phyloP scores from a whole-genome alignment of 2,888 invertebrate genomes.

The Sarcophaga carnaria region DNA sequence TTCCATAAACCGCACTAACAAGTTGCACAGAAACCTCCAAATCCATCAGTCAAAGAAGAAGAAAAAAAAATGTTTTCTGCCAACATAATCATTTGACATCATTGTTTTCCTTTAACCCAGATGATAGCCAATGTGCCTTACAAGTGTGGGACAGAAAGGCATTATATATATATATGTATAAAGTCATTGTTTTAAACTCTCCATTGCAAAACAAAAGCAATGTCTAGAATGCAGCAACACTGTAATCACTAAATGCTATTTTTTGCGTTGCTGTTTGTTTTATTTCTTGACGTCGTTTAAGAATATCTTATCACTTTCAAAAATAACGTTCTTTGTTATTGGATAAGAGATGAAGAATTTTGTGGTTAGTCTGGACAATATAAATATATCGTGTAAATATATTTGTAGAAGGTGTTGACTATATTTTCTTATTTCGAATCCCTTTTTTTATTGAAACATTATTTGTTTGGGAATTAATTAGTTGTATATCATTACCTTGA shows the following conservation, averaged over 20 bases:
- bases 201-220: not conserved
- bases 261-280: constrained; percentile 36
- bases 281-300: constrained; percentile 40
- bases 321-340: not conserved
- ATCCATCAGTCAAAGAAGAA: too few species aligned
- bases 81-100: not conserved
- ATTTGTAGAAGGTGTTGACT: too few species aligned
- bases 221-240: not conserved
- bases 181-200: constrained; percentile 29
- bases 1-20: too few species aligned
- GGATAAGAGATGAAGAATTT: not conserved
- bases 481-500: too few species aligned
- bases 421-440: too few species aligned
- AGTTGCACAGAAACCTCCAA: too few species aligned
- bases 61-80: too few species aligned
- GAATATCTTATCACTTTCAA: constrained; percentile 8
- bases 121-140: not conserved
- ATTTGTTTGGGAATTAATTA: too few species aligned
- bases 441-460: too few species aligned
- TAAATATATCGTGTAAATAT: too few species aligned
- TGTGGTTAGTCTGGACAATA: too few species aligned
- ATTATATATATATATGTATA: too few species aligned
- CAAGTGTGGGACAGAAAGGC: not conserved
- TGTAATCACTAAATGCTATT: constrained; percentile 30
- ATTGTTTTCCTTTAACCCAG: not conserved